Evolutionary conservation across 1,140 invertebrate species (phyloP).

Genomic region (Akabosia matsudoensis): DNA sequence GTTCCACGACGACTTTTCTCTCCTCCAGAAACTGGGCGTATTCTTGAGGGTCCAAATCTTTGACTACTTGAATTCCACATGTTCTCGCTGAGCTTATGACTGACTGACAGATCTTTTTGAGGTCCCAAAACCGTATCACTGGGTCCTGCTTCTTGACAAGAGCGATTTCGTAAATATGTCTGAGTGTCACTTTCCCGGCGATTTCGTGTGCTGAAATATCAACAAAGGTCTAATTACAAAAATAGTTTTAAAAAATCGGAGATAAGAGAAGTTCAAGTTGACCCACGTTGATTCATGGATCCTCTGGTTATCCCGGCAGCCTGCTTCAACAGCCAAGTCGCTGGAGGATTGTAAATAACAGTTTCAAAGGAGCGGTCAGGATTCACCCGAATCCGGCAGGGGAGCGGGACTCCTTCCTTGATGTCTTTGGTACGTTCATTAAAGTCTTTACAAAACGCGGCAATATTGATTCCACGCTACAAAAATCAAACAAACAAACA

Average conservation of each 20-base stretch:
- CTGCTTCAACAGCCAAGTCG: conserved; percentile 84
- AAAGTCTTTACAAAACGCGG: conserved; percentile 96
- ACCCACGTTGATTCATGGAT: conserved; percentile 71
- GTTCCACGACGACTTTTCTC: conserved; percentile 65
- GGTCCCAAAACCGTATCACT: conserved; percentile 60
- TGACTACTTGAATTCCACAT: conserved; percentile 82
- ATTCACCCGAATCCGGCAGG: conserved; percentile 74
- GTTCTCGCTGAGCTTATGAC: conserved; percentile 71
- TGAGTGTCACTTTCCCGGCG: conserved; percentile 85
- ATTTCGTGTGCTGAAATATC: conserved; percentile 64
- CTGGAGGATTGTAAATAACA: conserved; percentile 77
- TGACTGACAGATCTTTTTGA: conserved; percentile 76
- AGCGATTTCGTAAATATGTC: conserved; percentile 98
- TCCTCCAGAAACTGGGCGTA: conserved; percentile 80
- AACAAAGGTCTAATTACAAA: background rate
- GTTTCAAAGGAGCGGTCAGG: conserved; percentile 83
- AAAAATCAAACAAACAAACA: conserved; percentile 47
- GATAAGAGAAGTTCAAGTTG: background rate
- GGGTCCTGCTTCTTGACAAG: conserved; percentile 87
- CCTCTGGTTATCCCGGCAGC: conserved; percentile 86
- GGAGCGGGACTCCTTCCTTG: conserved; percentile 87
- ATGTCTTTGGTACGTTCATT: conserved; percentile 90
- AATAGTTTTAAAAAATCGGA: background rate
- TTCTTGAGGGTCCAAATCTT: conserved; percentile 72
- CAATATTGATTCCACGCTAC: conserved; percentile 93